Percentiles rank a stretch among this genome's conserved stretches.
phyloP scores from a whole-genome alignment of 2,797 vertebrate genomes.

The Phrynocephalus vlangalii region DNA sequence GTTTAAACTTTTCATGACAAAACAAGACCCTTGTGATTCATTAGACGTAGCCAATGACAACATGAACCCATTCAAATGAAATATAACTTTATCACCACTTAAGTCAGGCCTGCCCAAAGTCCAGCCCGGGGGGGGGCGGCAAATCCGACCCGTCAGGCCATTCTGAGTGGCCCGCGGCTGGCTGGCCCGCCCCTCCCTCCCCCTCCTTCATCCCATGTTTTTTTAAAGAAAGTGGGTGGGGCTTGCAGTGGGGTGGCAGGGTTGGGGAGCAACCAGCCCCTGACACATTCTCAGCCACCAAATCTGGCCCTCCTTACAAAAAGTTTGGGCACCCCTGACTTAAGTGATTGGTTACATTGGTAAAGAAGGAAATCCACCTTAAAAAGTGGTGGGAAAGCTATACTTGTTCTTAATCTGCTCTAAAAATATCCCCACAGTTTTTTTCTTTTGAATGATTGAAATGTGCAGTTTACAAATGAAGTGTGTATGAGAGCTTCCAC shows the following conservation, averaged over 20 bases:
- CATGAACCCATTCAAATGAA: neutral
- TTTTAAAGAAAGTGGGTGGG: no score
- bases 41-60: slow-evolving; percentile 24
- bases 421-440: neutral
- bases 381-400: neutral
- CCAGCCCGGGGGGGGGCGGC: no score
- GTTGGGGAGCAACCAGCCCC: no score
- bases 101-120: neutral
- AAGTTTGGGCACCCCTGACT: no score
- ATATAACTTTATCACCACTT: neutral
- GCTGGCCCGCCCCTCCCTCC: no score
- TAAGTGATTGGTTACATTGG: neutral
- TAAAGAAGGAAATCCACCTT: neutral
- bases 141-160: no score
- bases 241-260: no score
- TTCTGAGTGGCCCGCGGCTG: no score
- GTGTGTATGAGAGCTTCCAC: neutral
- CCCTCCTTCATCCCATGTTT: no score
- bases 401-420: neutral
- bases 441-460: neutral
- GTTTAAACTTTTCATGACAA: neutral
- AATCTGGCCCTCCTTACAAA: no score
- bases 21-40: neutral
- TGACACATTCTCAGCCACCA: no score
- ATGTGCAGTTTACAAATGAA: neutral